Percentiles rank a stretch among this genome's conserved stretches.
Conservation (phyloP, 2,888 invertebrate genomes). For the Drosophila antonietae region DNA sequence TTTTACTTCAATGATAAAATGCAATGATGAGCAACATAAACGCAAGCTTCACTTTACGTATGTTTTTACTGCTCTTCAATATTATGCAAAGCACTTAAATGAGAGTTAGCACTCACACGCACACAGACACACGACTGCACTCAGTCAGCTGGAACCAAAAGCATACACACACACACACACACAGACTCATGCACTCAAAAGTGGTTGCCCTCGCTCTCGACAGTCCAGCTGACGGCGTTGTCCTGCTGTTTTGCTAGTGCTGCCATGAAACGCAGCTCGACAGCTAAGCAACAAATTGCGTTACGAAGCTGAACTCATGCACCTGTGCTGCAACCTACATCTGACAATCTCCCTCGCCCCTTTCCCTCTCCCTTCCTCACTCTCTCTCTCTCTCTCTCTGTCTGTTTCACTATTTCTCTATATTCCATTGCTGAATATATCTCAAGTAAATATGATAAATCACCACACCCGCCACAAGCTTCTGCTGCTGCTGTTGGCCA, state of each 20-base stretch:
- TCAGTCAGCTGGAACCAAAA: constrained; percentile 3
- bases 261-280: constrained; percentile 65
- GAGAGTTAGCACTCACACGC: constrained; percentile 29
- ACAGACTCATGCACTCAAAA: constrained; percentile 6
- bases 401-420: constrained; percentile 12
- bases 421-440: constrained; percentile 31
- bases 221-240: constrained; percentile 21
- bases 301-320: constrained; percentile 73
- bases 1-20: not conserved
- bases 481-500: constrained; percentile 48
- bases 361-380: too few relatives aligned
- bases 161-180: constrained; percentile 9
- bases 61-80: constrained; percentile 35
- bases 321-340: constrained; percentile 54
- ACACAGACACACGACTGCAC: constrained; percentile 5
- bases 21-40: constrained; percentile 1
- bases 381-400: not conserved
- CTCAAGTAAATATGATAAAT: constrained; percentile 76
- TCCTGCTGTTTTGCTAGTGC: constrained; percentile 22
- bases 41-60: constrained; percentile 13
- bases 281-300: constrained; percentile 74
- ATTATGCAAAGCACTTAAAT: constrained; percentile 68
- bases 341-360: not conserved
- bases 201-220: constrained; percentile 13
- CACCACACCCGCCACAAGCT: constrained; percentile 52